A percentile compares a stretch with the other conserved stretches of the same genome.
phyloP scores from a whole-genome alignment of 2,113 vertebrate species.

The Protomyctophum bolini region DNA sequence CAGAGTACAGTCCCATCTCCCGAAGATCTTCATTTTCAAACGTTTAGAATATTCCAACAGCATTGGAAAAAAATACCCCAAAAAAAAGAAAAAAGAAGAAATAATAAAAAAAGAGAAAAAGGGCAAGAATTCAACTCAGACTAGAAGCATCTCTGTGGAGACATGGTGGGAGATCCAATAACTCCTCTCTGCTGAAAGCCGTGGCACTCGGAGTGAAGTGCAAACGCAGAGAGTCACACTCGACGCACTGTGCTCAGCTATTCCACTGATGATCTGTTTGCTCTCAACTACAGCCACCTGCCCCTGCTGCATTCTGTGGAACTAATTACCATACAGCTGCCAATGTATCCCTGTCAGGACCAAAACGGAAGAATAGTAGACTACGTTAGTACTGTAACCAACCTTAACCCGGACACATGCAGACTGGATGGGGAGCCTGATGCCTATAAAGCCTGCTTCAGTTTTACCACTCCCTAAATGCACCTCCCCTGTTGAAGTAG shows the following conservation, averaged over 20 bases:
- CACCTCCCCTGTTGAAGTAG: conserved; percentile 21
- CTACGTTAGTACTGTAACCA: conserved; percentile 29
- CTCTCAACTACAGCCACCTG: conserved; percentile 61
- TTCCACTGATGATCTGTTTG: conserved; percentile 52
- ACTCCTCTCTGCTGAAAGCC: neutral
- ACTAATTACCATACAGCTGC: conserved; percentile 87
- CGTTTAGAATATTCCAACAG: conserved; percentile 57
- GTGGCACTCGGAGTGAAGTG: conserved; percentile 5
- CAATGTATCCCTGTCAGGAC: conserved; percentile 20
- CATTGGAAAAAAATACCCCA: conserved; percentile 42
- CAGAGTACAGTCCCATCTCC: conserved; percentile 79
- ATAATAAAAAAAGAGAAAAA: too few relatives aligned
- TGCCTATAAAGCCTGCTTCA: neutral
- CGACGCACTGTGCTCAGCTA: conserved; percentile 13
- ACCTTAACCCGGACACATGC: conserved; percentile 26
- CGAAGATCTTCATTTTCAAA: conserved; percentile 85
- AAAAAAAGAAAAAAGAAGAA: too few relatives aligned
- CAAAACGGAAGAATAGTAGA: neutral
- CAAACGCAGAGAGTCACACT: conserved; percentile 4
- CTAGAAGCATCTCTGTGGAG: conserved; percentile 8
- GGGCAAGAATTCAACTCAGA: conserved; percentile 10
- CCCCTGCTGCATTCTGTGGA: conserved; percentile 35
- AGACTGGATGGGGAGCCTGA: conserved; percentile 16
- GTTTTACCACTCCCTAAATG: conserved; percentile 20
- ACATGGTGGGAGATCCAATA: neutral